Base-by-base conservation (phyloP, 2,113 vertebrate genomes). In the Tachysurus fulvidraco region DNA sequence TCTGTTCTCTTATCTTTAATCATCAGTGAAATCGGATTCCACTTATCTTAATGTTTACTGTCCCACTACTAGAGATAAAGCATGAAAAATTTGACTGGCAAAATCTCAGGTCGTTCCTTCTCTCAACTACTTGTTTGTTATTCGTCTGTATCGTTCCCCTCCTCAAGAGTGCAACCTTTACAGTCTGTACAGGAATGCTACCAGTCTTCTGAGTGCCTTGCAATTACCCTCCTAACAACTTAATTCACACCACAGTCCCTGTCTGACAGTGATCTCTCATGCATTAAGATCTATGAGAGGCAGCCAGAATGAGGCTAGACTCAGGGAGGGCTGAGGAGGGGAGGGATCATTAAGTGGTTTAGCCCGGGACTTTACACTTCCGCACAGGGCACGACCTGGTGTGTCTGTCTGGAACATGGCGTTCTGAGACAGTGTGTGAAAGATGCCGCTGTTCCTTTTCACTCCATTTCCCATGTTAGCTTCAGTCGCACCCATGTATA, bases 321-420 rank as follows among this genome's bases (percentile, higher is more conserved):
- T 36, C 87, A 41, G 64, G 86, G 89, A 77, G 84, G 79, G 69
- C 52, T 74, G 12, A 78, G 77, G 81, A 46, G 85, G 88, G 62
- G 84, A 83, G 81, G 71, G 74, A 88, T 90, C 62, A 54, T 78
- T 50, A 41, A 90, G 85, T 83, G 23, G 81, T 79, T 90, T 88
- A 71, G 89, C 80, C 77, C 85, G 41, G 79, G 52, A 88, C 73
- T 85, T 25, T 65, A 73, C 87, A 85, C 85, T 85, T 76, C 30
- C 28, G 83, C 79, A 57, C 71, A 81, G 62, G 83, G 83, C 85
- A 88, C 59, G 85, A 85, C 84, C 88, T 52, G 54, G 54, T 46
- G 36, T 90, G 89, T 85, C 74, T 60, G 88, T 88, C 81, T 87
- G 82, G 82, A 85, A 80, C 64, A 84, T 54, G 79, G 81, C 60